These are phyloP conservation scores for Tetramorium parvispinum DNA, from an alignment of 1,140 invertebrate species.

Conservation along the genomic window DNA sequence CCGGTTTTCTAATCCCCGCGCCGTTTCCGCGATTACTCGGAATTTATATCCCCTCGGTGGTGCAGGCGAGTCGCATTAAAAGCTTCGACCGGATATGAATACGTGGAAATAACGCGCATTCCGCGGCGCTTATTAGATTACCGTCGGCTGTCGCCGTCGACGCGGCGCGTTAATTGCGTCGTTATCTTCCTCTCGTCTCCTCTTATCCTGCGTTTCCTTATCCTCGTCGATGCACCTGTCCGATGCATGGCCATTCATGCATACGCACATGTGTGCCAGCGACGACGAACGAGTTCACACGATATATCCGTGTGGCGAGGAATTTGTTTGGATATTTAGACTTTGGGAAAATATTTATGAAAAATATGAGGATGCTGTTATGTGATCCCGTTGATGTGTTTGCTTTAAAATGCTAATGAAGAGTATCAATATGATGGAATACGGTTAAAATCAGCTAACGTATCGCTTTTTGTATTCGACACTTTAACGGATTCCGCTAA, in stretches of 20 bases:
- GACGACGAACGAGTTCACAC: background rate
- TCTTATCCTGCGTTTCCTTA: background rate
- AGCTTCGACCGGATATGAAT: conserved; percentile 35
- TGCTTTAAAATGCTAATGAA: background rate
- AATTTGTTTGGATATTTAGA: background rate
- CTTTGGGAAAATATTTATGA: background rate
- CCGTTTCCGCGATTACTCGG: conserved; percentile 20
- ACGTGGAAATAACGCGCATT: conserved; percentile 32
- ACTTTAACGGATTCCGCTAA: background rate
- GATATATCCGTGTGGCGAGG: background rate
- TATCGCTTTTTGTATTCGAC: background rate
- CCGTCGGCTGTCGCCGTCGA: conserved; percentile 49
- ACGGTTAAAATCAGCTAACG: background rate
- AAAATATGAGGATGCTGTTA: background rate
- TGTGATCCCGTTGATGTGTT: background rate
- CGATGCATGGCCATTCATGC: conserved; percentile 46
- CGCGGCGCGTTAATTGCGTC: conserved; percentile 54
- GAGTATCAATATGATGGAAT: background rate
- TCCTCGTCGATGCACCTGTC: conserved; percentile 59
- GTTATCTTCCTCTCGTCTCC: conserved; percentile 67
- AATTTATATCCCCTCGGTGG: conserved; percentile 9
- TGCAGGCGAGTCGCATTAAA: conserved; percentile 2
- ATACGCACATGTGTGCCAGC: conserved; percentile 37
- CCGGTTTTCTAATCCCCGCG: background rate
- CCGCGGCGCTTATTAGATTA: conserved; percentile 67